Percentiles rank a stretch among this genome's conserved stretches.
phyloP scores from a whole-genome alignment of 2,888 invertebrate species.

The Leptodirus hochenwartii region DNA sequence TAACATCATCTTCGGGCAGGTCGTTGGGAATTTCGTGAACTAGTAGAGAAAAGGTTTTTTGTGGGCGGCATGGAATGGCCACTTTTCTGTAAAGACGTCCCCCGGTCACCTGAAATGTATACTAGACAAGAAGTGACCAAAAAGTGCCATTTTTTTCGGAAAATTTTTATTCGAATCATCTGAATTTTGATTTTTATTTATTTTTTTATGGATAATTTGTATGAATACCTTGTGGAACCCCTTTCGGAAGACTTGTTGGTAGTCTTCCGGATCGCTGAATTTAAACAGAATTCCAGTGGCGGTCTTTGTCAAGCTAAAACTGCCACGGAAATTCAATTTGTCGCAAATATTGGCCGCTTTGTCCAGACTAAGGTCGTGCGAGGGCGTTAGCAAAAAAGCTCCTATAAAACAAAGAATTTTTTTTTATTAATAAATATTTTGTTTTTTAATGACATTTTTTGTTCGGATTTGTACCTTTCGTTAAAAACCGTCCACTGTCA shows the following conservation, averaged over 20 bases:
- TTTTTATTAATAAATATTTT: too few species aligned
- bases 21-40: slow-evolving; percentile 72
- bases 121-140: slow-evolving; percentile 2
- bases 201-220: too few species aligned
- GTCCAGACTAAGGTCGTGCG: slow-evolving; percentile 71
- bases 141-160: slow-evolving; percentile 1
- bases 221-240: slow-evolving; percentile 56
- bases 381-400: slow-evolving; percentile 70
- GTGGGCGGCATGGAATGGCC: slow-evolving; percentile 67
- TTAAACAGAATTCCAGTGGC: slow-evolving; percentile 78
- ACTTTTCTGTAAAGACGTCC: slow-evolving; percentile 77
- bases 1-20: slow-evolving; percentile 67
- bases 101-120: slow-evolving; percentile 42
- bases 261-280: slow-evolving; percentile 74
- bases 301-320: slow-evolving; percentile 72
- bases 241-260: slow-evolving; percentile 70
- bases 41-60: slow-evolving; percentile 71
- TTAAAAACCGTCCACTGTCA: slow-evolving; percentile 49
- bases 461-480: too few species aligned
- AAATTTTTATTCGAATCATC: too few species aligned
- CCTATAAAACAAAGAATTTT: too few species aligned
- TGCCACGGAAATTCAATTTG: slow-evolving; percentile 75
- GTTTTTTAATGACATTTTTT: too few species aligned
- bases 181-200: too few species aligned
- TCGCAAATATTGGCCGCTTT: slow-evolving; percentile 73